phyloP scores from a whole-genome alignment of 2,797 vertebrate species.

The Falco rusticolus region DNA sequence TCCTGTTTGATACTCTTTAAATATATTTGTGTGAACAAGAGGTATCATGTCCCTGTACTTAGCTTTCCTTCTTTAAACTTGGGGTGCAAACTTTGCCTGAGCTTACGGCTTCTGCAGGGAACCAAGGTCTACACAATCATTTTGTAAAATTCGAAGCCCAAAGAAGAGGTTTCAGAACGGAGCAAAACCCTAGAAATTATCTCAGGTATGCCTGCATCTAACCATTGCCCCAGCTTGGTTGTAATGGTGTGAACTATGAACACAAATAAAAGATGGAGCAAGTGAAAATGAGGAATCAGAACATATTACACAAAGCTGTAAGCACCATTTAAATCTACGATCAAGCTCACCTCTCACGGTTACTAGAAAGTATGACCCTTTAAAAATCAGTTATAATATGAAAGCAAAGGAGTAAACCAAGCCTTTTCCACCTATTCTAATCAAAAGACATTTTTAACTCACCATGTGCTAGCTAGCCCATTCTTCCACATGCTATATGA shows the following conservation, averaged over 20 bases:
- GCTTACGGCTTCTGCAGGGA: background rate
- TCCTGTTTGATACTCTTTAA: background rate
- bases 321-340: background rate
- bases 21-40: background rate
- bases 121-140: background rate
- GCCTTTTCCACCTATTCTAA: background rate
- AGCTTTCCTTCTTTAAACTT: background rate
- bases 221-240: background rate
- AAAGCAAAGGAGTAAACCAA: background rate
- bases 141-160: background rate
- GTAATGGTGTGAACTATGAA: background rate
- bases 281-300: background rate
- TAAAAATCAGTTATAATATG: background rate
- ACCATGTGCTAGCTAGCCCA: slow-evolving; percentile 85
- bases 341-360: background rate
- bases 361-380: background rate
- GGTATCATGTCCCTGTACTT: background rate
- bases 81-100: background rate
- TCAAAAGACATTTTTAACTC: slow-evolving; percentile 37
- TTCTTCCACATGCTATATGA: slow-evolving; percentile 89
- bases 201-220: background rate
- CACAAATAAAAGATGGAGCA: background rate
- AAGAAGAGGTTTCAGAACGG: background rate
- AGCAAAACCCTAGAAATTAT: background rate
- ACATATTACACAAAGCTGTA: background rate